Base-by-base conservation (phyloP, 2,797 vertebrate species). In the Cetoscarus ocellatus region DNA sequence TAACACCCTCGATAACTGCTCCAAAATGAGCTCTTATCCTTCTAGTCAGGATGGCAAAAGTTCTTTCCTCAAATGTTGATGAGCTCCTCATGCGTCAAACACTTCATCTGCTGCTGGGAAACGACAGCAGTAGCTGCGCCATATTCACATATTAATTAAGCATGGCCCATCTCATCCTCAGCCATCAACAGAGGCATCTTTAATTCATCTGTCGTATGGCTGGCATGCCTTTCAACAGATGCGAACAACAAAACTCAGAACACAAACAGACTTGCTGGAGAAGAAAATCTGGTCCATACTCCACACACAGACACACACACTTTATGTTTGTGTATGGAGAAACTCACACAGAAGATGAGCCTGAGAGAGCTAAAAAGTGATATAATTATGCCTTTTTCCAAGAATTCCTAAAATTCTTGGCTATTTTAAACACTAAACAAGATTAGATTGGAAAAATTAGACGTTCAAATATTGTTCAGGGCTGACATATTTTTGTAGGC, bases 181-280 rank as follows among this genome's bases (percentile, higher is more conserved):
- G 42, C 75, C 78, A 34, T 92, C 91, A 91, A 79, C 79, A 58
- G 60, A 71, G 56, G 70, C 62, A 90, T 93, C 73, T 89, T 90
- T 93, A 84, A 91, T 94, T 92, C 75, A 93, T 91, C 80, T 67
- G 72, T 88, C 87, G 48, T 75, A 85, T 82, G 83, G 86, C 56
- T 75, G 83, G 61, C 65, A 64, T 56, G 77, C 86, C 84, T 86
- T 75, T 64, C 62, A 79, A 80, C 84, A 88, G 83, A 84, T 86
- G 81, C 39, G 60, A 80, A 49, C 63, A 61, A 63, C 57, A 51
- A 82, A 69, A 52, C 50, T 42, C 45, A 39, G 73, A 67, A 64
- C 71, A 73, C 69, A 79, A 42, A 70, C 64, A 63, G 60, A 13
- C 52, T 39, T 44, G 40, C 15, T 47, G 54, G 61, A 45, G 63